Base-by-base conservation (phyloP, 2,113 vertebrate genomes). In the Catharus bicknelli region DNA sequence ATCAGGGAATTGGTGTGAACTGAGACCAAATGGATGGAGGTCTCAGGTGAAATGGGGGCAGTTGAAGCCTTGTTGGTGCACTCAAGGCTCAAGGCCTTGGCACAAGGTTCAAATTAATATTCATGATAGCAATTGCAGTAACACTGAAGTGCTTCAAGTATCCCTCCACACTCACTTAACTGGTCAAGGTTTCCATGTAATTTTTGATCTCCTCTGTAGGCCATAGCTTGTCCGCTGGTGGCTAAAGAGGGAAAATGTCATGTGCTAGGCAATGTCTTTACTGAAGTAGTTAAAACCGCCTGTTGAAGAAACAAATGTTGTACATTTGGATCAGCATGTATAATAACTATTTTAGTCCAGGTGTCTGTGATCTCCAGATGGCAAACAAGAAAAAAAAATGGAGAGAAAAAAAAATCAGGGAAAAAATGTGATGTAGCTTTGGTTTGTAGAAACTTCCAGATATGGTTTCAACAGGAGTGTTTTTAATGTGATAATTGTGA, bases 341-440 rank as follows among this genome's bases (percentile, higher is more conserved):
- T 25, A 54, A 30, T 20, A n/a, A 40, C 4, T 79, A 26, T 64
- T 70, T 72, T 34, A 67, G 25, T 7, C 25, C 57, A 67, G 38
- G 26, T 88, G 22, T 32, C 29, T 59, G 57, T 34, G 13, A 32
- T 70, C 3, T 82, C 7, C 27, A n/a, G 34, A 63, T 63, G 40
- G 22, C 12, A 64, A 4, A 7, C 2, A 11, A 18, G 26, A 36
- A 42, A 4, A 1, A 0, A 32, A 32, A 2, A 51, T 6, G 3
- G 3, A 3, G 2, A 22, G 23, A 22, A 22, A 25, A 4, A 30
- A 29, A 36, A 42, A 5, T 1, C 1, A 0, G 3, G 11, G 2
- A 4, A 12, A 5, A 54, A 68, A 3, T 13, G 47, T 14, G 4
- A 9, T 17, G 3, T 32, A 26, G 11, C 10, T 92, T 82, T 70